phyloP scores from a whole-genome alignment of 1,140 invertebrate genomes.

The Popillia japonica region DNA sequence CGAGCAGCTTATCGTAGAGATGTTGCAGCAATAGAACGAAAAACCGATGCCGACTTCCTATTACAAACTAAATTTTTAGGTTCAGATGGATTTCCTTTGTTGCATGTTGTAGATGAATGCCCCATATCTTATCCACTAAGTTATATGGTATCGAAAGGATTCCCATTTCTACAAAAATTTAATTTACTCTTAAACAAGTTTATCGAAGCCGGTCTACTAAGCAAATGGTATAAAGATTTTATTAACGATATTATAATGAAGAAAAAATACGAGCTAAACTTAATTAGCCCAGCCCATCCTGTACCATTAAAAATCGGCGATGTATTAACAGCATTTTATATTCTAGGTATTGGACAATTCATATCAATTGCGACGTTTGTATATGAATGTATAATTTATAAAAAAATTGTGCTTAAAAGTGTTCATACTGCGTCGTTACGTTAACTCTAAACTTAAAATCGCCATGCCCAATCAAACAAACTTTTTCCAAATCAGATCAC shows the following conservation, averaged over 20 bases:
- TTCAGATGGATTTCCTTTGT: constrained; percentile 38
- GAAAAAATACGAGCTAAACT: constrained; percentile 5
- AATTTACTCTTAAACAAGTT: constrained; percentile 40
- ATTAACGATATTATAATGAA: constrained; percentile 43
- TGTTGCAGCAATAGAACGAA: constrained; percentile 43
- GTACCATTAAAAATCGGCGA: constrained; percentile 23
- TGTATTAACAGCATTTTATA: constrained; percentile 38
- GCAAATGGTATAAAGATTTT: constrained; percentile 55
- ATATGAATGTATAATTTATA: not conserved
- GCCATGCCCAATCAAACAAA: too few relatives aligned
- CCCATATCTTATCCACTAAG: constrained; percentile 56
- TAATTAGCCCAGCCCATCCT: not conserved
- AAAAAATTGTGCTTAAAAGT: too few relatives aligned
- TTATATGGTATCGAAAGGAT: constrained; percentile 45
- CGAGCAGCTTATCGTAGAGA: constrained; percentile 38
- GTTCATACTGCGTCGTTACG: too few relatives aligned
- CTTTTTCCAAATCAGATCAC: too few relatives aligned
- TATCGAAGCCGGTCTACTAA: constrained; percentile 38
- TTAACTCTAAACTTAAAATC: too few relatives aligned
- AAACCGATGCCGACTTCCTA: constrained; percentile 22
- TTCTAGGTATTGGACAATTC: not conserved
- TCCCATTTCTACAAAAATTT: constrained; percentile 40
- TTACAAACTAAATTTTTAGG: constrained; percentile 39
- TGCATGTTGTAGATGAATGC: constrained; percentile 61
- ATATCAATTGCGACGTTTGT: constrained; percentile 2